phyloP scores from a whole-genome alignment of 2,888 invertebrate species.

The Agapostemon virescens region DNA sequence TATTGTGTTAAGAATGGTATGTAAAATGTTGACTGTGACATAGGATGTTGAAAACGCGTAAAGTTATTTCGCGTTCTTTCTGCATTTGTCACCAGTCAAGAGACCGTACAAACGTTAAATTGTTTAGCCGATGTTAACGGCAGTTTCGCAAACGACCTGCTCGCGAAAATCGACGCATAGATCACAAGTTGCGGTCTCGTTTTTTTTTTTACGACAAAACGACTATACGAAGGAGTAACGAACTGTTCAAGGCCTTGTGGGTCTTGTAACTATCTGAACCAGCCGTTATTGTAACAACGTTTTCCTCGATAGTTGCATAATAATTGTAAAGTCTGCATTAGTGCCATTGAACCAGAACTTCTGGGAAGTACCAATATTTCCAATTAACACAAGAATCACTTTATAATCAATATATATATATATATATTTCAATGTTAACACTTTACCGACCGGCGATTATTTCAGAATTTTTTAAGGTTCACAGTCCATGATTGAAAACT shows the following conservation, averaged over 20 bases:
- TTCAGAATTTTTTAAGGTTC: no score
- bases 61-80: constrained; percentile 10
- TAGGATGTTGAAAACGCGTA: neutral
- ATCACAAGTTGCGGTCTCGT: constrained; percentile 26
- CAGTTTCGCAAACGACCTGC: constrained; percentile 15
- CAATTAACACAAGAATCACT: neutral
- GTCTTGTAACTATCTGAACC: constrained; percentile 2
- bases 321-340: neutral
- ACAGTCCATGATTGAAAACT: no score
- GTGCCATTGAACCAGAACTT: neutral
- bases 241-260: constrained; percentile 5
- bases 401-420: no score
- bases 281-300: neutral
- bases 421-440: no score
- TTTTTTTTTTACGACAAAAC: constrained; percentile 22
- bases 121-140: neutral
- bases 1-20: neutral
- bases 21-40: neutral
- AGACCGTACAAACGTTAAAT: constrained; percentile 11
- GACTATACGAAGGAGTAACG: constrained; percentile 12
- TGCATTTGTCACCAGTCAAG: neutral
- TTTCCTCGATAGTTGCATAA: constrained; percentile 1
- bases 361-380: neutral
- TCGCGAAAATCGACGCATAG: constrained; percentile 8
- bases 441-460: no score